Evolutionary conservation across 2,797 vertebrate species (phyloP).

Genomic region (Sebastes oblongus): DNA sequence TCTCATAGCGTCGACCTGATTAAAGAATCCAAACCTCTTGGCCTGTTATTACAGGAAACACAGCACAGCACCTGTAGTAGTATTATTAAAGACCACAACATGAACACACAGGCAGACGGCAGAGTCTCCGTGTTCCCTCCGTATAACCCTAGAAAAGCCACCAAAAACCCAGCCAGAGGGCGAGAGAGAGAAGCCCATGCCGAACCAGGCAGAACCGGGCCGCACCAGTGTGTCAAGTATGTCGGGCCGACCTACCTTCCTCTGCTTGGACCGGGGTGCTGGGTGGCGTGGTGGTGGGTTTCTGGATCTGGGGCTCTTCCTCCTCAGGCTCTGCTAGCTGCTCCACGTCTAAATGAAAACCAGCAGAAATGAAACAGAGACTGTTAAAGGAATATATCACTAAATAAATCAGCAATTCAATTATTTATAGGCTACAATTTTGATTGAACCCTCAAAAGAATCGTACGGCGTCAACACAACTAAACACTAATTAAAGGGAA

Average conservation of each 20-base stretch:
- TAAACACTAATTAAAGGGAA: constrained; percentile 33
- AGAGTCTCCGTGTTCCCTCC: constrained; percentile 38
- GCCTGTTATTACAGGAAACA: constrained; percentile 83
- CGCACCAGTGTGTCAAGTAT: background rate
- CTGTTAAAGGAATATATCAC: no score
- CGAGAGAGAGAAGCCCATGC: constrained; percentile 20
- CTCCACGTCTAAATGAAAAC: constrained; percentile 65
- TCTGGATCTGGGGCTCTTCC: constrained; percentile 79
- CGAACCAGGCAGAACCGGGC: constrained; percentile 11
- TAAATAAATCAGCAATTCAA: background rate
- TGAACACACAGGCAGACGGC: constrained; percentile 58
- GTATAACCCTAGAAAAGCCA: constrained; percentile 40
- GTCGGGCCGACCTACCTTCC: constrained; percentile 87
- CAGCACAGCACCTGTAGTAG: constrained; percentile 65
- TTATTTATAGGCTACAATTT: background rate
- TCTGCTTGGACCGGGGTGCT: constrained; percentile 90
- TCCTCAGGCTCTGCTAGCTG: constrained; percentile 78
- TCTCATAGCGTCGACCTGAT: background rate
- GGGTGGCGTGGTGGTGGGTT: constrained; percentile 87
- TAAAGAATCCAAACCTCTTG: constrained; percentile 70
- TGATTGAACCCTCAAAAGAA: background rate
- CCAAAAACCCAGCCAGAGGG: constrained; percentile 22
- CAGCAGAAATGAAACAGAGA: background rate
- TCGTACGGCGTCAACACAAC: background rate
- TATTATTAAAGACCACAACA: constrained; percentile 78